Base-by-base conservation (phyloP, 2,113 vertebrate genomes). In the Xiphias gladius region DNA sequence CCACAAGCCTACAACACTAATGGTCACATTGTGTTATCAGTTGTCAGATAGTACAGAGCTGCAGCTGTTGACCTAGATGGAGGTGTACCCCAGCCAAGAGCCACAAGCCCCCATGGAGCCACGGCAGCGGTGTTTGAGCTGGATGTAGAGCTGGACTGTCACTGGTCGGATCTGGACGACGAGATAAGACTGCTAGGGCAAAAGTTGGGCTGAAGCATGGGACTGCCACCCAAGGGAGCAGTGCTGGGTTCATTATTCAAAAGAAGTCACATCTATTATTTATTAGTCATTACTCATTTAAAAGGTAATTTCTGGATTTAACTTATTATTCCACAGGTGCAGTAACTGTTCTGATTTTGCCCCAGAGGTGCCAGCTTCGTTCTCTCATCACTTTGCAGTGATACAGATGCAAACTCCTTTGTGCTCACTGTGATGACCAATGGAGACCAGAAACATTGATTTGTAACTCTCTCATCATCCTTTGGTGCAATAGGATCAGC, bases 21-120 rank as follows among this genome's bases (percentile, higher is more conserved):
- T 79, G 64, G 83, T 76, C 74, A 84, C 78, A 74, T 86, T 87
- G 83, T 82, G 83, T 80, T 91, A 85, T 87, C 83, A 83, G 77
- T 82, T 87, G 90, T 94, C 91, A 83, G 84, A 80, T 64, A 72
- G 74, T 46, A 74, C 80, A 82, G 85, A 85, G 74, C 66, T 22
- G 59, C 7, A 32, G 77, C 66, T 76, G 81, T 80, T 91, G 90
- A 91, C 84, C 84, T 83, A 77, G 61, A 86, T 93, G 80, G 22
- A 76, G 79, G 43, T 39, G 61, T 19, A 54, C 24, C 81, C 65
- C 39, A 81, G 88, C 89, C 84, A 89, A 64, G 58, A 82, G 69
- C 65, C 73, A 66, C 35, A 55, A 67, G 73, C 62, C 62, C 76
- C 35, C 7, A 12, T 59, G 52, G 39, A 73, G 73, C 14, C 24